phyloP scores from a whole-genome alignment of 2,113 vertebrate species.

The Camelus bactrianus region DNA sequence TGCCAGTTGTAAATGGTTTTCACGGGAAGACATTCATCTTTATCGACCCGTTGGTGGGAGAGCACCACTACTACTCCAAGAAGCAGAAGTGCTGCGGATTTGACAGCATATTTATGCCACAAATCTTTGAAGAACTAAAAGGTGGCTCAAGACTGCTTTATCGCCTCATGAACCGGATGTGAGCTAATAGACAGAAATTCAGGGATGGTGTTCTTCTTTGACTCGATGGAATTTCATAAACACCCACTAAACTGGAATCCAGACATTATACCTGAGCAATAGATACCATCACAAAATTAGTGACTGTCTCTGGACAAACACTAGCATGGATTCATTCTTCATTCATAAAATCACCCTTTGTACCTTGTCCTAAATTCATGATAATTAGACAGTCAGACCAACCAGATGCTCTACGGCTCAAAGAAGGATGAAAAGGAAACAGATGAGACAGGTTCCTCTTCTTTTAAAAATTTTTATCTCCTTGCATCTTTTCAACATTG shows the following conservation, averaged over 20 bases:
- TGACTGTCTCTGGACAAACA: background rate
- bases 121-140: background rate
- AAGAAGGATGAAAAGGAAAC: background rate
- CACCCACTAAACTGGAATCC: background rate
- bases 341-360: background rate
- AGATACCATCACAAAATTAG: background rate
- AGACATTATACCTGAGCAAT: background rate
- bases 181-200: background rate
- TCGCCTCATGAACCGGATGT: no score
- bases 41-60: background rate
- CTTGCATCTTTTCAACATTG: background rate
- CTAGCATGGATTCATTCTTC: background rate
- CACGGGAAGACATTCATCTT: constrained; percentile 22
- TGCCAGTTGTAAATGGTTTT: constrained; percentile 63
- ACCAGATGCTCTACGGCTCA: background rate
- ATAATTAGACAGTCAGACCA: no score
- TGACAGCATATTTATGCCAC: no score
- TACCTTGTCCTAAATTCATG: background rate
- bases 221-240: background rate
- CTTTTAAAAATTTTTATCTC: background rate
- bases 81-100: background rate
- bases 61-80: background rate
- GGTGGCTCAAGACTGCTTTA: background rate
- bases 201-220: background rate
- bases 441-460: background rate